Conservation (phyloP, 2,113 vertebrate genomes). For the Cynocephalus volans region DNA sequence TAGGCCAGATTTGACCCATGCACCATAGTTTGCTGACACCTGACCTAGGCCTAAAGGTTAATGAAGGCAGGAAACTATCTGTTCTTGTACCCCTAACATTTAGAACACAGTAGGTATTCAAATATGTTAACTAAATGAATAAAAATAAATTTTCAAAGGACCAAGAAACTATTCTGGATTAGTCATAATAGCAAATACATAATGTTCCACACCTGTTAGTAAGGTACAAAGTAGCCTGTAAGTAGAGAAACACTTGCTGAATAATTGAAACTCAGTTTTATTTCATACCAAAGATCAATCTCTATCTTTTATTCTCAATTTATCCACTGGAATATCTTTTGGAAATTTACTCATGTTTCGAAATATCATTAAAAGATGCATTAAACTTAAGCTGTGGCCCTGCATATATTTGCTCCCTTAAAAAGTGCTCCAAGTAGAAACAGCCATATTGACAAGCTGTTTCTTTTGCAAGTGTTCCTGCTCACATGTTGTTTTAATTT, state of each 20-base stretch:
- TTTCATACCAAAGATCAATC: not conserved
- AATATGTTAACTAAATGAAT: constrained; percentile 6
- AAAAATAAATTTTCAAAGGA: constrained; percentile 32
- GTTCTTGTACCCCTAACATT: not conserved
- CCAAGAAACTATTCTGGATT: not conserved
- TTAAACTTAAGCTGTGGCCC: not conserved
- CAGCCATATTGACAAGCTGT: not conserved
- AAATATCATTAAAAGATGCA: constrained; percentile 31
- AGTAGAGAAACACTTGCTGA: not conserved
- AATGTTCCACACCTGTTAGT: not conserved
- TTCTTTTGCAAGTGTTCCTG: not conserved
- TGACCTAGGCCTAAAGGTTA: not conserved
- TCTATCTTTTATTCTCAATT: constrained; percentile 27
- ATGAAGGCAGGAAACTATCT: not conserved
- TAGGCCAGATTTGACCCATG: not conserved
- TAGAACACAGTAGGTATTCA: not conserved
- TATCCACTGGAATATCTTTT: not conserved
- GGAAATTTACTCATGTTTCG: constrained; percentile 11
- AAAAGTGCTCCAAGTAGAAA: constrained; percentile 3
- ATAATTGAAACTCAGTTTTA: constrained; percentile 29
- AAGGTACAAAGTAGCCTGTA: not conserved
- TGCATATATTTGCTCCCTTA: not conserved
- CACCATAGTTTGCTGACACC: not conserved
- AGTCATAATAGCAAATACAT: not conserved
- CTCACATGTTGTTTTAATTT: constrained; percentile 55